Percentiles rank a stretch among this genome's conserved stretches.
These are phyloP conservation scores for Sebastes reedi DNA, from an alignment of 2,797 vertebrate genomes.

Conservation along the genomic window DNA sequence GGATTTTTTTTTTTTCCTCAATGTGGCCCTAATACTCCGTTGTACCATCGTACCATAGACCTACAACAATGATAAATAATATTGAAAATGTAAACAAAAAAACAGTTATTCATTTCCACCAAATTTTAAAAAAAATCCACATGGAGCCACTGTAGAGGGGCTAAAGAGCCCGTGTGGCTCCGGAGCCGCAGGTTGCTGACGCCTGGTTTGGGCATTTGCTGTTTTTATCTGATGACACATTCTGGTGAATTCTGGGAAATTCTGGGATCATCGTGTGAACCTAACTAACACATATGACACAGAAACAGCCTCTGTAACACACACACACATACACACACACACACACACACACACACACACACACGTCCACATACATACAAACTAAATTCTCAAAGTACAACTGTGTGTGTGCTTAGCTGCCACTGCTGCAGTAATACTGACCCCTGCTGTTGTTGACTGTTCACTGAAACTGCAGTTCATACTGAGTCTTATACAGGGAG, in stretches of 20 bases:
- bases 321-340: background rate
- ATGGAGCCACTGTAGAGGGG: no score
- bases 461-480: background rate
- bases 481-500: background rate
- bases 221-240: background rate
- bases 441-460: constrained; percentile 23
- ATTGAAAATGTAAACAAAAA: no score
- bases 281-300: background rate
- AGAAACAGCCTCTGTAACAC: background rate
- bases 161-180: no score
- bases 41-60: no score
- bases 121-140: no score
- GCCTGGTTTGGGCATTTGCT: background rate
- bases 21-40: no score
- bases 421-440: constrained; percentile 3
- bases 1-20: no score
- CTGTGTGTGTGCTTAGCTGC: background rate
- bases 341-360: background rate
- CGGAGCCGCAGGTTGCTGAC: no score
- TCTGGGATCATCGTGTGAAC: background rate
- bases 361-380: background rate
- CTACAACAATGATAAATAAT: no score
- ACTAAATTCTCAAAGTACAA: background rate
- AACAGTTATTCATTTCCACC: no score
- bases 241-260: background rate